Percentiles rank a stretch among this genome's conserved stretches.
phyloP scores from a whole-genome alignment of 2,888 invertebrate species.

The Oligia latruncula region DNA sequence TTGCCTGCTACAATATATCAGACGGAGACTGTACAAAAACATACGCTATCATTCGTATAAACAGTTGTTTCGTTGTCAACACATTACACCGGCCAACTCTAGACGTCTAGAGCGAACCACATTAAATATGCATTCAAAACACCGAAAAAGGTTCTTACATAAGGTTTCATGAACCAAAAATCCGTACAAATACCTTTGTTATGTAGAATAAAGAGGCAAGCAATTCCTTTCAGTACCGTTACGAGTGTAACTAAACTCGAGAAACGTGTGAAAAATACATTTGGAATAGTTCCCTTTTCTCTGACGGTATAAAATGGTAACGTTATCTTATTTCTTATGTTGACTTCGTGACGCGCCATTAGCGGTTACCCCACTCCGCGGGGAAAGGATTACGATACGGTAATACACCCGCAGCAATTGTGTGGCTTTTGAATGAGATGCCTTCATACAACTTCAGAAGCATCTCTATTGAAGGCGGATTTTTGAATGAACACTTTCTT shows the following conservation, averaged over 20 bases:
- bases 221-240: constrained; percentile 44
- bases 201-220: constrained; percentile 33
- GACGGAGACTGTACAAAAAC: not conserved
- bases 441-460: constrained; percentile 28
- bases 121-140: constrained; percentile 41
- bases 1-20: too few relatives aligned
- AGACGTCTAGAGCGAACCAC: constrained; percentile 12
- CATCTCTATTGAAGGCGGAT: not conserved
- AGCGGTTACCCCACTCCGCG: constrained; percentile 47
- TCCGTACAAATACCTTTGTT: constrained; percentile 54
- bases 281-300: constrained; percentile 32
- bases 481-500: not conserved
- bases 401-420: constrained; percentile 47
- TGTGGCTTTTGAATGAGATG: constrained; percentile 57
- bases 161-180: constrained; percentile 40
- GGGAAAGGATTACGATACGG: constrained; percentile 54
- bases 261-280: constrained; percentile 46
- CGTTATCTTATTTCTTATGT: constrained; percentile 58
- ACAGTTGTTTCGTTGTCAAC: constrained; percentile 32
- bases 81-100: constrained; percentile 12
- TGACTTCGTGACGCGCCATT: constrained; percentile 59
- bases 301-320: constrained; percentile 34
- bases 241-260: constrained; percentile 13
- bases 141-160: constrained; percentile 19
- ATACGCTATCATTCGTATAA: constrained; percentile 1